A percentile compares a stretch with the other conserved stretches of the same genome.
Evolutionary conservation across 1,140 invertebrate species (phyloP).

Genomic region (Bombus consobrinus): DNA sequence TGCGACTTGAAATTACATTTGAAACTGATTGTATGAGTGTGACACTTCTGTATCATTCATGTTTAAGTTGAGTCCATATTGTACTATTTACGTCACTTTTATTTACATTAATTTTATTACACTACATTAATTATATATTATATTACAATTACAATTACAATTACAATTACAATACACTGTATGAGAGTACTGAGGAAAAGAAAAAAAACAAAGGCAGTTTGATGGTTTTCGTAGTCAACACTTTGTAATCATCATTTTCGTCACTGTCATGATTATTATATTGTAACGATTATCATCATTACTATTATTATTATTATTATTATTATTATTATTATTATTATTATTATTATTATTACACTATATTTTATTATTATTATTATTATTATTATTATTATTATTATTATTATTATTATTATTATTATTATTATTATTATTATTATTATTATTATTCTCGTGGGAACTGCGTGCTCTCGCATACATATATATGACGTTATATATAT

Average conservation of each 20-base stretch:
- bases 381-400: constrained; percentile 48
- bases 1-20: constrained; percentile 67
- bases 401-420: constrained; percentile 56
- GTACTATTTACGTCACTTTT: constrained; percentile 76
- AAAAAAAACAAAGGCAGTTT: constrained; percentile 66
- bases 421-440: constrained; percentile 67
- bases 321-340: constrained; percentile 59
- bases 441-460: constrained; percentile 64
- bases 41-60: constrained; percentile 69
- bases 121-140: constrained; percentile 70
- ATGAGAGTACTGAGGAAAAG: constrained; percentile 50
- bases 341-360: constrained; percentile 65
- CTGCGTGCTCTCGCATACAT: constrained; percentile 61
- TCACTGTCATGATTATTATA: constrained; percentile 69
- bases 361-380: constrained; percentile 64
- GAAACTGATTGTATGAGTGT: constrained; percentile 71
- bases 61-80: constrained; percentile 73
- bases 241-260: constrained; percentile 75
- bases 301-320: constrained; percentile 67
- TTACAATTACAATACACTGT: constrained; percentile 61
- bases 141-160: constrained; percentile 67
- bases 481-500: constrained; percentile 62
- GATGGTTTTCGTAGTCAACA: constrained; percentile 75
- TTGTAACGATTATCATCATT: constrained; percentile 65
- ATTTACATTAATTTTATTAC: constrained; percentile 74